These are phyloP conservation scores for Perca fluviatilis DNA, from an alignment of 2,113 vertebrate species.

Conservation along the genomic window DNA sequence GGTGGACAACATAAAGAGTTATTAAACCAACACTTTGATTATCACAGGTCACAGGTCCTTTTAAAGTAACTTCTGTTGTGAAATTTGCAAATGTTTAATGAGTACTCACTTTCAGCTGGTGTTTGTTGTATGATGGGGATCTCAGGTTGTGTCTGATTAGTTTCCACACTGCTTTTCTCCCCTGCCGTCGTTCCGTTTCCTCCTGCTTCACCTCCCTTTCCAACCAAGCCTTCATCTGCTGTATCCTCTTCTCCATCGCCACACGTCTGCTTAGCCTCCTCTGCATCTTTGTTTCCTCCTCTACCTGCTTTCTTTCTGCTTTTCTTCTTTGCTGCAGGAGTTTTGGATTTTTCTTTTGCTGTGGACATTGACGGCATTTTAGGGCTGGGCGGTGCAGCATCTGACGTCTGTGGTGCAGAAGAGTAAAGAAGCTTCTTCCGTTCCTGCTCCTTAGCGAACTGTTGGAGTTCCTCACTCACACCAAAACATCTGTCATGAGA, in stretches of 20 bases:
- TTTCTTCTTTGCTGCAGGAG: conserved; percentile 3
- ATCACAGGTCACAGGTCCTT: neutral
- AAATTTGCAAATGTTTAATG: neutral
- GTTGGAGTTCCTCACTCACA: conserved; percentile 89
- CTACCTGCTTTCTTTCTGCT: conserved; percentile 50
- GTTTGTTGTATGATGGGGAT: neutral
- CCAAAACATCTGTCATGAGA: conserved; percentile 84
- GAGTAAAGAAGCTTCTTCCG: conserved; percentile 88
- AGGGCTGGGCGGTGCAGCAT: neutral
- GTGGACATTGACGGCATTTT: neutral
- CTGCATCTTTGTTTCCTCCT: conserved; percentile 49
- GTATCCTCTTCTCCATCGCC: neutral
- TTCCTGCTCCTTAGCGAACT: conserved; percentile 92
- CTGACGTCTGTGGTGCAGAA: conserved; percentile 42
- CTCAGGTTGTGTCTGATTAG: conserved; percentile 15
- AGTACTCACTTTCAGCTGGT: conserved; percentile 64
- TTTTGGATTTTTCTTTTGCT: neutral
- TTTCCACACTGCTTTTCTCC: neutral
- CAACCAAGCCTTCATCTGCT: neutral
- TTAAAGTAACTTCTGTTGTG: neutral
- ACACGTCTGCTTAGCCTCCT: neutral
- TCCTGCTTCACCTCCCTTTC: conserved; percentile 15
- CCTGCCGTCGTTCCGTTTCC: neutral
- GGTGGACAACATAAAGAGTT: neutral
- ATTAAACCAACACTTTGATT: neutral